A percentile compares a stretch with the other conserved stretches of the same genome.
These are phyloP conservation scores for Knipowitschia caucasica DNA, from an alignment of 2,797 vertebrate species.

Conservation along the genomic window DNA sequence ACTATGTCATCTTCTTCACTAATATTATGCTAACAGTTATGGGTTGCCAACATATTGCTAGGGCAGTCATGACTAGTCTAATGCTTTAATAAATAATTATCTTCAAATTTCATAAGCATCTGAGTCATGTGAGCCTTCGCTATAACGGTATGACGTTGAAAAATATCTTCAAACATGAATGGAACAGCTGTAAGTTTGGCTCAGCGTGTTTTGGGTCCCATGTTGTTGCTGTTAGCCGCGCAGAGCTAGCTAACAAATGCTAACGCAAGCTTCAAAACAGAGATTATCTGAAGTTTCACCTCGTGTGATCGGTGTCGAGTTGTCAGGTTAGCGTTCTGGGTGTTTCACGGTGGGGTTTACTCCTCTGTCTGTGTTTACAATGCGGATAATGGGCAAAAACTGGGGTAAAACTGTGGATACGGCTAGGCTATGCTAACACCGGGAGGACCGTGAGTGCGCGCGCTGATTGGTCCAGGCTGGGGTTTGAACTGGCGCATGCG, in stretches of 20 bases:
- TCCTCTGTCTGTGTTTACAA: background rate
- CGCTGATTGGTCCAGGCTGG: constrained; percentile 67
- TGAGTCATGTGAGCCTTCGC: no score
- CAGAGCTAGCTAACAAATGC: background rate
- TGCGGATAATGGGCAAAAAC: background rate
- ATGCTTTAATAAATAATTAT: no score
- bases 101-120: no score
- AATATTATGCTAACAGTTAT: background rate
- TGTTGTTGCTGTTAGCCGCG: constrained; percentile 47
- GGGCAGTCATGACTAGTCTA: no score
- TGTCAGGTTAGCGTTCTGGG: background rate
- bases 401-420: constrained; percentile 9
- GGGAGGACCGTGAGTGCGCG: background rate
- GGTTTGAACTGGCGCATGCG: constrained; percentile 49
- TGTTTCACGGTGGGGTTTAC: accelerated
- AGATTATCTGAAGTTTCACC: constrained; percentile 9
- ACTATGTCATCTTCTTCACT: no score
- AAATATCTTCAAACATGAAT: background rate
- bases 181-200: background rate
- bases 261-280: background rate
- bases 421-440: constrained; percentile 16
- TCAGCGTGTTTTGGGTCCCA: constrained; percentile 17
- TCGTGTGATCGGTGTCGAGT: constrained; percentile 2
- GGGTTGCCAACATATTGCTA: background rate
- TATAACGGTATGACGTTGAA: background rate